A percentile compares a stretch with the other conserved stretches of the same genome.
Conservation (phyloP, 1,140 invertebrate genomes). For the Bombus soroeensis region DNA sequence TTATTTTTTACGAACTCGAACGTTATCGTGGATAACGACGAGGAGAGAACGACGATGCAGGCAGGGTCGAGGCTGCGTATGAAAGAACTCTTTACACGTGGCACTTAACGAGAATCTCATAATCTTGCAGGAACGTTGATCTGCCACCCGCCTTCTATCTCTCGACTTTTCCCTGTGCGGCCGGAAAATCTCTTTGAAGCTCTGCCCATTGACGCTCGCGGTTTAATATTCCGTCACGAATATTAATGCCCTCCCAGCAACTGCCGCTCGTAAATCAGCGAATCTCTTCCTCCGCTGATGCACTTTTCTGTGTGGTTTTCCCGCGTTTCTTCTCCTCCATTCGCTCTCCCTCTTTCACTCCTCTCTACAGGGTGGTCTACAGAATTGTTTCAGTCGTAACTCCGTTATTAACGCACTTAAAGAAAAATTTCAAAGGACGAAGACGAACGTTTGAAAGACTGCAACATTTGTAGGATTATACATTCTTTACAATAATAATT, state of each 20-base stretch:
- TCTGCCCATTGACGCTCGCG: conserved; percentile 67
- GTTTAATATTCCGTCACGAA: conserved; percentile 71
- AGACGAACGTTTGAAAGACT: too few relatives aligned
- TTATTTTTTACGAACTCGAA: conserved; percentile 59
- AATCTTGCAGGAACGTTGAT: conserved; percentile 60
- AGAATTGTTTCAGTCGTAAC: neutral
- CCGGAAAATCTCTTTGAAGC: conserved; percentile 67
- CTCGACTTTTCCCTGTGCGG: conserved; percentile 12
- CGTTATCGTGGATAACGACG: neutral
- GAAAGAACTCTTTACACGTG: conserved; percentile 69
- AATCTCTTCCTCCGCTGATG: conserved; percentile 54
- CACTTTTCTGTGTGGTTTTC: conserved; percentile 66
- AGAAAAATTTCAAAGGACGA: neutral
- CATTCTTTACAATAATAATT: too few relatives aligned
- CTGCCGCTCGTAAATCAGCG: conserved; percentile 67
- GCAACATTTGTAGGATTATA: too few relatives aligned
- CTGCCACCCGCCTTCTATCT: conserved; percentile 47
- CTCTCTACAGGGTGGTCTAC: neutral
- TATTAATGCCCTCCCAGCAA: conserved; percentile 68
- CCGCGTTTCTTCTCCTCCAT: neutral
- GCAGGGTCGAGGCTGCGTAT: conserved; percentile 28
- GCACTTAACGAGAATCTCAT: conserved; percentile 72
- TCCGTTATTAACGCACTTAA: neutral
- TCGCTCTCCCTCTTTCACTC: neutral
- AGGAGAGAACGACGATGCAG: neutral